Evolutionary conservation across 2,113 vertebrate species (phyloP).

Genomic region (Albula glossodonta): DNA sequence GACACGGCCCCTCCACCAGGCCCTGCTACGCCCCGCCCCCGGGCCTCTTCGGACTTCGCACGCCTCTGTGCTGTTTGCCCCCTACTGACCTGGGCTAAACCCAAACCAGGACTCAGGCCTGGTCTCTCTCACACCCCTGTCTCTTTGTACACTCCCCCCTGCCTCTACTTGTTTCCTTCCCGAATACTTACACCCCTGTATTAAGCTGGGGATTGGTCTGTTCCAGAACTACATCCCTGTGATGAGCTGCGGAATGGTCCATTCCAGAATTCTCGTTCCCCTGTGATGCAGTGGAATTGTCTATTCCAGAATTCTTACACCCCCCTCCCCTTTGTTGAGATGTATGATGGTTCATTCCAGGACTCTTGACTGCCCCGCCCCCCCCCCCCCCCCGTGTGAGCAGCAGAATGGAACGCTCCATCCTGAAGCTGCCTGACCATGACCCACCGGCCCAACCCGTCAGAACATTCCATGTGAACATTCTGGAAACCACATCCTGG

Average conservation of each 20-base stretch:
- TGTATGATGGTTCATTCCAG: neutral
- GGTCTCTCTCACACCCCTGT: neutral
- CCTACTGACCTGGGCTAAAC: constrained; percentile 70
- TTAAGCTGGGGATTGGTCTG: too few species aligned
- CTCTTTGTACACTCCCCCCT: too few species aligned
- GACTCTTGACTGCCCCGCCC: neutral
- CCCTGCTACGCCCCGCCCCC: constrained; percentile 76
- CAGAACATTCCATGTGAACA: constrained; percentile 17
- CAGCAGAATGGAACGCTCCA: too few species aligned
- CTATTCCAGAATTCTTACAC: neutral
- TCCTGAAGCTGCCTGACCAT: too few species aligned
- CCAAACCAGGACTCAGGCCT: neutral
- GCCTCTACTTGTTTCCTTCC: too few species aligned
- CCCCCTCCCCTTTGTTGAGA: neutral
- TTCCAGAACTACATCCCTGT: neutral
- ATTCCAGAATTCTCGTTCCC: neutral
- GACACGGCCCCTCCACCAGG: constrained; percentile 75
- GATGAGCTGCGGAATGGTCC: too few species aligned
- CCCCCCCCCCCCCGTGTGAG: too few species aligned
- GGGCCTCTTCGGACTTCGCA: constrained; percentile 81
- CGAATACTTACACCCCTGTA: too few species aligned
- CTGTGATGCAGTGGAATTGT: neutral
- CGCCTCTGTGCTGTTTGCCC: constrained; percentile 79
- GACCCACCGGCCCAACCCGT: neutral
- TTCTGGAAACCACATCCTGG: neutral